These are phyloP conservation scores for Cryptoblepharus egeriae DNA, from an alignment of 2,797 vertebrate genomes.

Conservation along the genomic window DNA sequence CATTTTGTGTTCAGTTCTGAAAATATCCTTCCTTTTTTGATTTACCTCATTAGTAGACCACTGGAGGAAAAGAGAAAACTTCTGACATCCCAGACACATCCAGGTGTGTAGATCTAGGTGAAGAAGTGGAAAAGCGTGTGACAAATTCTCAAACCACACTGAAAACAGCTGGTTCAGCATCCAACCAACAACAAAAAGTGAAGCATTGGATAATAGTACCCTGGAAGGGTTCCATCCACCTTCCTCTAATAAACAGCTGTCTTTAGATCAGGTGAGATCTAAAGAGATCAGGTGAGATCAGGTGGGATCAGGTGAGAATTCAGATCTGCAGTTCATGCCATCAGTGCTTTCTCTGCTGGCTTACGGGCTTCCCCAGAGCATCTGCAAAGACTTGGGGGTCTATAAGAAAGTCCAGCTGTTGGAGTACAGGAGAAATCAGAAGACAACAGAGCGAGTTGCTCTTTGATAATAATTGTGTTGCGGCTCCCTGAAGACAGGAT, in stretches of 20 bases:
- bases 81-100: slow-evolving; percentile 35
- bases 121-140: slow-evolving; percentile 10
- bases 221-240: slow-evolving; percentile 8
- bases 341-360: too few relatives aligned
- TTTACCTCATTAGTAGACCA: slow-evolving; percentile 66
- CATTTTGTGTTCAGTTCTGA: slow-evolving; percentile 3
- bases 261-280: slow-evolving; percentile 61
- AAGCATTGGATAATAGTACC: slow-evolving; percentile 27
- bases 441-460: too few relatives aligned
- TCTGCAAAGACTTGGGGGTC: too few relatives aligned
- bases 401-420: too few relatives aligned
- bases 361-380: too few relatives aligned
- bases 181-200: slow-evolving; percentile 33
- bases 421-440: too few relatives aligned
- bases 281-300: too few relatives aligned
- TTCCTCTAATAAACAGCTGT: neutral
- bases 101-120: slow-evolving; percentile 50
- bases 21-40: neutral
- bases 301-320: too few relatives aligned
- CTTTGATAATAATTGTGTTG: too few relatives aligned
- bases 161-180: slow-evolving; percentile 20
- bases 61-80: slow-evolving; percentile 33
- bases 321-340: too few relatives aligned
- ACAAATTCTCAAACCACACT: slow-evolving; percentile 32
- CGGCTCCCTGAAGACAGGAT: too few relatives aligned